Evolutionary conservation across 2,888 invertebrate species (phyloP).

Genomic region (Drosophila greeni): DNA sequence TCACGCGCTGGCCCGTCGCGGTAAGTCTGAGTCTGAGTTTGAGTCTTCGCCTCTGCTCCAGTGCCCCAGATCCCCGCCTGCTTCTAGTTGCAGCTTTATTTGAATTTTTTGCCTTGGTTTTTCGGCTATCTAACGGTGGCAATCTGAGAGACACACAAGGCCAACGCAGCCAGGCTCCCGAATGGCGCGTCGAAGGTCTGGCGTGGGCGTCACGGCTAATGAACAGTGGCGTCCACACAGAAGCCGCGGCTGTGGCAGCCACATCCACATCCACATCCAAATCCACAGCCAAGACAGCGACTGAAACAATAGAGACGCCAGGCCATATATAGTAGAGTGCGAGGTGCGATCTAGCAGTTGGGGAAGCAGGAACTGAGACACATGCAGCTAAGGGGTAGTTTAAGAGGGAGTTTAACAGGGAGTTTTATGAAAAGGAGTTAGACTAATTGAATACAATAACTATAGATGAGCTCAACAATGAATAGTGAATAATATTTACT

Average conservation of each 20-base stretch:
- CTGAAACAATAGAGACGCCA: conserved; percentile 50
- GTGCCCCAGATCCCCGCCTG: conserved; percentile 1
- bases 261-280: neutral
- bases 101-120: neutral
- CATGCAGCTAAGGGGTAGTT: neutral
- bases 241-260: neutral
- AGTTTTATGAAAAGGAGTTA: too few species aligned
- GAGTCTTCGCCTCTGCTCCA: neutral
- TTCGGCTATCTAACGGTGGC: conserved; percentile 29
- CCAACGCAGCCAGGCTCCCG: conserved; percentile 46
- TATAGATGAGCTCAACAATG: too few species aligned
- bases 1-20: conserved; percentile 81
- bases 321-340: conserved; percentile 22
- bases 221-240: conserved; percentile 47
- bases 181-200: conserved; percentile 63
- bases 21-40: conserved; percentile 64
- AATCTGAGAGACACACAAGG: conserved; percentile 14
- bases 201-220: conserved; percentile 65
- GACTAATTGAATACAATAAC: too few species aligned
- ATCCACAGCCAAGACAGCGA: conserved; percentile 15
- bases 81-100: neutral
- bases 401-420: neutral
- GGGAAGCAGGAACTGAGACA: neutral
- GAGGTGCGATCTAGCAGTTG: conserved; percentile 12
- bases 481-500: too few species aligned